These are phyloP conservation scores for Zoroaster sp. DNA, from an alignment of 53 echinoderm and acorn worm genomes.

Conservation along the genomic window DNA sequence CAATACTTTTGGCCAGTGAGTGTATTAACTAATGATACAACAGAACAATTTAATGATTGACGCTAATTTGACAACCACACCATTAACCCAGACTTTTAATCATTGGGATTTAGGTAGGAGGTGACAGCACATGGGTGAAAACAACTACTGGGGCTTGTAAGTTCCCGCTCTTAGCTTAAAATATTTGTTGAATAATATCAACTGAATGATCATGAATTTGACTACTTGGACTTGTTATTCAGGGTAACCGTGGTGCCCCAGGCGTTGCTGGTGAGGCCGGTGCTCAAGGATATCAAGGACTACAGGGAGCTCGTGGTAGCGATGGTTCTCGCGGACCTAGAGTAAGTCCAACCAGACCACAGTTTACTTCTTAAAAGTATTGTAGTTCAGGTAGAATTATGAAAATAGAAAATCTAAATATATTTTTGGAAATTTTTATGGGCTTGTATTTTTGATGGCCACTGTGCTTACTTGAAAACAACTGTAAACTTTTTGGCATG, in stretches of 20 bases:
- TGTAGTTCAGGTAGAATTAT: neutral
- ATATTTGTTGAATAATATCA: neutral
- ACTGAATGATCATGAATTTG: too few species aligned
- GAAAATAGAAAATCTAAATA: neutral
- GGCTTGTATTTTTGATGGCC: too few species aligned
- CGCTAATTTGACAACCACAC: too few species aligned
- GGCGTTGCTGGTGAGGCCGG: constrained; percentile 23
- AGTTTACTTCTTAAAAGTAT: neutral
- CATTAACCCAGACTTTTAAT: too few species aligned
- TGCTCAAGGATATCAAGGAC: constrained; percentile 18
- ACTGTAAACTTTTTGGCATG: too few species aligned
- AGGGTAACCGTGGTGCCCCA: constrained; percentile 27
- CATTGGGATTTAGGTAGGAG: too few species aligned
- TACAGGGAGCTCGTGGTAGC: constrained; percentile 10
- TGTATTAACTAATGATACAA: too few species aligned
- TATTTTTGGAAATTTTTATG: too few species aligned
- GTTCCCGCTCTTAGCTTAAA: neutral
- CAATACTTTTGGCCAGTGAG: too few species aligned
- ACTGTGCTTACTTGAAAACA: too few species aligned
- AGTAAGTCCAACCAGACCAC: constrained; percentile 16
- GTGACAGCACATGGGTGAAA: too few species aligned
- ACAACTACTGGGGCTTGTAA: neutral
- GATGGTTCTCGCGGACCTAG: constrained; percentile 4
- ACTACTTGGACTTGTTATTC: neutral
- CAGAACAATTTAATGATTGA: too few species aligned